These are phyloP conservation scores for Prorops nasuta DNA, from an alignment of 1,140 invertebrate genomes.

Conservation along the genomic window DNA sequence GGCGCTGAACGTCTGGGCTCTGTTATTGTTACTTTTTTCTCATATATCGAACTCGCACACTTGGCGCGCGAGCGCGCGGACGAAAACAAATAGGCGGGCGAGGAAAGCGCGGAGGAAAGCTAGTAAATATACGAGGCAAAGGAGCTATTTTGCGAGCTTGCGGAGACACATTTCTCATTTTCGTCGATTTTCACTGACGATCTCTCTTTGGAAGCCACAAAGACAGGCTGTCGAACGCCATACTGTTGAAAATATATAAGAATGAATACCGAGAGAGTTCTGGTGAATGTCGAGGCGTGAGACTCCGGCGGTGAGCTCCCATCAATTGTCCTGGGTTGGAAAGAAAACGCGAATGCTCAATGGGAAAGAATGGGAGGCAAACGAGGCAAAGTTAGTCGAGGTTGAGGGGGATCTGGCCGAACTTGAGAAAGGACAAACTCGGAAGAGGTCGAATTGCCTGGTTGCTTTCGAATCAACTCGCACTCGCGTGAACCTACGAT, in stretches of 20 bases:
- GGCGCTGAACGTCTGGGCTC: too few species aligned
- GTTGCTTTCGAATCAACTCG: too few species aligned
- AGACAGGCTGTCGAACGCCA: conserved; percentile 31
- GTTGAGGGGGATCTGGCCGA: conserved; percentile 16
- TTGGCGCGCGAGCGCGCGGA: too few species aligned
- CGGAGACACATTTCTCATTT: too few species aligned
- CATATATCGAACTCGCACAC: too few species aligned
- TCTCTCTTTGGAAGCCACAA: conserved; percentile 17
- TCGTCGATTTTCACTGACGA: too few species aligned
- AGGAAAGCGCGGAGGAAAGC: neutral
- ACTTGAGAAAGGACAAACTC: conserved; percentile 15
- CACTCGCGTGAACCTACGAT: conserved; percentile 12
- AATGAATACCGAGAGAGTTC: conserved; percentile 25
- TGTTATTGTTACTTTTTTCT: too few species aligned
- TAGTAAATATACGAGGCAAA: neutral
- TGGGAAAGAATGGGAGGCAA: conserved; percentile 28
- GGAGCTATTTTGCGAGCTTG: too few species aligned
- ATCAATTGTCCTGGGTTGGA: conserved; percentile 27
- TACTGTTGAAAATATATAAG: too few species aligned
- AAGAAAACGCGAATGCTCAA: conserved; percentile 27
- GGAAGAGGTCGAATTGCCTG: too few species aligned
- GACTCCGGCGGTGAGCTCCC: conserved; percentile 17
- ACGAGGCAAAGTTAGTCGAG: conserved; percentile 29
- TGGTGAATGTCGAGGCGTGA: conserved; percentile 33
- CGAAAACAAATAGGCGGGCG: too few species aligned